phyloP scores from a whole-genome alignment of 2,113 vertebrate genomes.

The Pterocles orientalis region DNA sequence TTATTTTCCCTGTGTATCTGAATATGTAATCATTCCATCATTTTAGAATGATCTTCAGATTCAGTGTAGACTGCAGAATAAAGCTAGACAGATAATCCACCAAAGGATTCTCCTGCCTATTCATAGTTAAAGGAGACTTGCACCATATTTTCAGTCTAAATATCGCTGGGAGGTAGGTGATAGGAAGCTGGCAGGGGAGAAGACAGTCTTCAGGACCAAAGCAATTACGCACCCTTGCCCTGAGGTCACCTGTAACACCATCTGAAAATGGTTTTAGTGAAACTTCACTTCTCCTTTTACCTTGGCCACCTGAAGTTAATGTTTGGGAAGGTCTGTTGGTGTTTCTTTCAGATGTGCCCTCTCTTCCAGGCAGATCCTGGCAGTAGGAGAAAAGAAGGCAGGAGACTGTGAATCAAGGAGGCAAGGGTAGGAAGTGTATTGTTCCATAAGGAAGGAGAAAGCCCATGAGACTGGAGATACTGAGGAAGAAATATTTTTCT shows the following conservation, averaged over 20 bases:
- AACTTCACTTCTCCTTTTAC: background rate
- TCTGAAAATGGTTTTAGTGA: background rate
- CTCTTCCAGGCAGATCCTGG: background rate
- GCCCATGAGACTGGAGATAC: background rate
- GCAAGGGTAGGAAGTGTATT: background rate
- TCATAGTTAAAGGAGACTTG: background rate
- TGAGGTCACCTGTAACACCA: background rate
- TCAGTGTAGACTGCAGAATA: background rate
- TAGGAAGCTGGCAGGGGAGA: background rate
- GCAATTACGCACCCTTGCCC: background rate
- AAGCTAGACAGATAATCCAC: background rate
- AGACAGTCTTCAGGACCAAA: background rate
- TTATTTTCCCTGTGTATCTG: background rate
- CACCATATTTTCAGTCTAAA: background rate
- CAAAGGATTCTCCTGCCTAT: background rate
- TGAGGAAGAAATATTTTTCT: background rate
- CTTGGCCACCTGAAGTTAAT: background rate
- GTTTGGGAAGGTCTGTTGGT: background rate
- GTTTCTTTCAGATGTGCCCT: background rate
- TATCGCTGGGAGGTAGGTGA: accelerated
- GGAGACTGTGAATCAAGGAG: background rate
- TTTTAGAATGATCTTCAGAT: background rate
- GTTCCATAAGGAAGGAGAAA: background rate
- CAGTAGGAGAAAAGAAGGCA: background rate
- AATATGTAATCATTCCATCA: background rate